A percentile compares a stretch with the other conserved stretches of the same genome.
phyloP scores from a whole-genome alignment of 1,140 invertebrate genomes.

The Berghia stephanieae region DNA sequence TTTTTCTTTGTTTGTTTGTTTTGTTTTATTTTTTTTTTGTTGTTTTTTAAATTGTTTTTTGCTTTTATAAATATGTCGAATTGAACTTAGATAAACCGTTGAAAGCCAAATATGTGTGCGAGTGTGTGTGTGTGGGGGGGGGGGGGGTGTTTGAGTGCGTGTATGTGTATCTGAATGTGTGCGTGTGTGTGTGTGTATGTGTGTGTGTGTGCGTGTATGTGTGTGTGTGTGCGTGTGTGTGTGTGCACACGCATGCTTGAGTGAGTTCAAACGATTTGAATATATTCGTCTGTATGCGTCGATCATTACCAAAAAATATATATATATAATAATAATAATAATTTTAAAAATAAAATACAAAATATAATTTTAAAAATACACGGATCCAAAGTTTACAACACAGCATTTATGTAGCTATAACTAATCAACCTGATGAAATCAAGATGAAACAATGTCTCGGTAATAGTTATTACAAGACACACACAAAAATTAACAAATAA shows the following conservation, averaged over 20 bases:
- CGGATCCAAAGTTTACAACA: no score
- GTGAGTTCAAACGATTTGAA: neutral
- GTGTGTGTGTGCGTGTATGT: no score
- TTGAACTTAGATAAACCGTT: neutral
- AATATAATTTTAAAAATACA: no score
- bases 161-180: neutral
- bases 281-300: neutral
- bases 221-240: neutral
- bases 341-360: no score
- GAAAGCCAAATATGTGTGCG: neutral
- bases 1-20: no score
- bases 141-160: neutral
- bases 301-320: neutral
- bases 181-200: constrained; percentile 3
- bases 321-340: neutral
- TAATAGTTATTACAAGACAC: no score
- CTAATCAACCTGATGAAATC: no score
- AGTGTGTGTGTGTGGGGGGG: no score
- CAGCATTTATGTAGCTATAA: no score
- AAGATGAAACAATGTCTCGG: no score
- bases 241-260: neutral
- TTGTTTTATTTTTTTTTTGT: no score
- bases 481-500: no score
- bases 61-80: neutral
- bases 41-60: neutral